These are phyloP conservation scores for Himalopsyche anomala DNA, from an alignment of 2,888 invertebrate genomes.

Conservation along the genomic window DNA sequence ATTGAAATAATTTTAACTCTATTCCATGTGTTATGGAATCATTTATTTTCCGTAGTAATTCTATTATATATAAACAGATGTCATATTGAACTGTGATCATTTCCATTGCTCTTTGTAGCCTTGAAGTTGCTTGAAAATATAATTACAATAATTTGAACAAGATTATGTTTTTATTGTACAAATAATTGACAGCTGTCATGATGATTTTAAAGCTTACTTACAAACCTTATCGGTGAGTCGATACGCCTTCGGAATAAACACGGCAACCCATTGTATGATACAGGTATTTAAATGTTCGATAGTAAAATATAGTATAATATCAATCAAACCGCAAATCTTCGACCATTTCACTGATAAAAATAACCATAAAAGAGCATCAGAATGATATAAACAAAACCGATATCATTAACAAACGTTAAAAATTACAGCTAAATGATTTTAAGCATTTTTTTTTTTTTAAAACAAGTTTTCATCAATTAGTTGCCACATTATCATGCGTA, in stretches of 20 bases:
- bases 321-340: neutral
- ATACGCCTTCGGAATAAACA: neutral
- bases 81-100: too few species aligned
- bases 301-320: neutral
- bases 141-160: neutral
- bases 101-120: too few species aligned
- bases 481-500: neutral
- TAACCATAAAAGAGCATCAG: neutral
- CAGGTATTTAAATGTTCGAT: neutral
- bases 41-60: too few species aligned
- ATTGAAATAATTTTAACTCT: too few species aligned
- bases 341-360: neutral
- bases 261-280: neutral
- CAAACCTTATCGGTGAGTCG: neutral
- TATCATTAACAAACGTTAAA: neutral
- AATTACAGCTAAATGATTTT: slow-evolving; percentile 10
- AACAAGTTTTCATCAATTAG: slow-evolving; percentile 13
- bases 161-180: slow-evolving; percentile 26
- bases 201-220: slow-evolving; percentile 1
- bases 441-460: neutral
- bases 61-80: too few species aligned
- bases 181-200: slow-evolving; percentile 42
- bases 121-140: too few species aligned
- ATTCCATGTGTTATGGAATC: too few species aligned
- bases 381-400: neutral